A percentile compares a stretch with the other conserved stretches of the same genome.
These are phyloP conservation scores for Isichthys henryi DNA, from an alignment of 2,113 vertebrate genomes.

Conservation along the genomic window DNA sequence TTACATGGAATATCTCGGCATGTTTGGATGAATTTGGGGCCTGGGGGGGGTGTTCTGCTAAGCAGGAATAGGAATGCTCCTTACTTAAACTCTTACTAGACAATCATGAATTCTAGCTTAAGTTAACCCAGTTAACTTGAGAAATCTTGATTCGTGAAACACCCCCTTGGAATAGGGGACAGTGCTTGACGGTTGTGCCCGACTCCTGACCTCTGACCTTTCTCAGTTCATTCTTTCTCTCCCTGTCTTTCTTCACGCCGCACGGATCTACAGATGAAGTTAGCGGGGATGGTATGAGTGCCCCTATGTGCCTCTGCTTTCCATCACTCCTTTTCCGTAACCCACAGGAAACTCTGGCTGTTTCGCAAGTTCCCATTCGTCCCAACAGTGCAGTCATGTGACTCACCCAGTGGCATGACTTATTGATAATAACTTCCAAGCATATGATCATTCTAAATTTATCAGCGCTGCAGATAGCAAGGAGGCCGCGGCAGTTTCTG, in stretches of 20 bases:
- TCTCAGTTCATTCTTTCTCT: constrained; percentile 44
- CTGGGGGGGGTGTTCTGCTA: background rate
- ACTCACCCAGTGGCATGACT: background rate
- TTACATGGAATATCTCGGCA: background rate
- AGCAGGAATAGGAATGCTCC: background rate
- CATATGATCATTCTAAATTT: background rate
- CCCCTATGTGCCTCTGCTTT: constrained; percentile 30
- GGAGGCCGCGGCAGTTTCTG: background rate
- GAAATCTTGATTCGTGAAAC: too few species aligned
- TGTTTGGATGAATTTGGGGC: background rate
- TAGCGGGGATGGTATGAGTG: constrained; percentile 84
- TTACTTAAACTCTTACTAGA: background rate
- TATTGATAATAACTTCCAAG: background rate
- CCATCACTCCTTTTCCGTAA: background rate
- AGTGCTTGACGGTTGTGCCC: background rate
- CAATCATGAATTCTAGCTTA: background rate
- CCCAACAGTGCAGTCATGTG: background rate
- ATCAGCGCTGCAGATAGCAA: constrained; percentile 30
- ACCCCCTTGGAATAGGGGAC: background rate
- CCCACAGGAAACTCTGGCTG: background rate
- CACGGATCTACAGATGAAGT: constrained; percentile 84
- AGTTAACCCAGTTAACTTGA: background rate
- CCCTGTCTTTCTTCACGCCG: constrained; percentile 63
- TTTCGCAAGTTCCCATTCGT: background rate
- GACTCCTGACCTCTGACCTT: constrained; percentile 33